Conservation (phyloP, 2,113 vertebrate genomes). For the Leucopsar rothschildi region DNA sequence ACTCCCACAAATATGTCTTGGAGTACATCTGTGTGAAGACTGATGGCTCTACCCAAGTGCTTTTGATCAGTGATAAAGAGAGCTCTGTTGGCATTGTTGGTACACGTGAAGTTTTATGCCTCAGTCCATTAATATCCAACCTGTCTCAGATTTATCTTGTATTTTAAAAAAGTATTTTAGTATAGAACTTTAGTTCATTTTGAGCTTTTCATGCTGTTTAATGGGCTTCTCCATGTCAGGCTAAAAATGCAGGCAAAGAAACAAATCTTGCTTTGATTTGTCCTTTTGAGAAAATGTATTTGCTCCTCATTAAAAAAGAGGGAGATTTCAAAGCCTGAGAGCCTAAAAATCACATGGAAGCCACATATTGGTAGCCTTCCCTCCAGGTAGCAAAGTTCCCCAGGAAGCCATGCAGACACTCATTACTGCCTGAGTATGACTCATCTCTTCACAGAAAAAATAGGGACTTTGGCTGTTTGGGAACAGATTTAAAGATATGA, state of each 20-base stretch:
- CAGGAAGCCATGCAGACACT: neutral
- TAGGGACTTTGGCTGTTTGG: neutral
- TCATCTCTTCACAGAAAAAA: neutral
- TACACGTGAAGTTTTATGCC: neutral
- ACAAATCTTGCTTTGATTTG: neutral
- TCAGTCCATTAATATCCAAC: neutral
- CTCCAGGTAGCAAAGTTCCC: neutral
- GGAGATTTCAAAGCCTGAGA: neutral
- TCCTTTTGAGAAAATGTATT: neutral
- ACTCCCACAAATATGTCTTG: neutral
- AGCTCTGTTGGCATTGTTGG: neutral
- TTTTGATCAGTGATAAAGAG: neutral
- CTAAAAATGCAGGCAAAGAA: neutral
- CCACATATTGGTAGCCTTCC: neutral
- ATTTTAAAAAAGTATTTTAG: neutral
- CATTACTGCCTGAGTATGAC: neutral
- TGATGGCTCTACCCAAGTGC: neutral
- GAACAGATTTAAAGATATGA: neutral
- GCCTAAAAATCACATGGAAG: neutral
- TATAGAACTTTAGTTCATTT: neutral
- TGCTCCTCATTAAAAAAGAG: neutral
- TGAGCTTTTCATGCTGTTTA: neutral
- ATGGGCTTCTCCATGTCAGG: neutral
- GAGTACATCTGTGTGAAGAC: neutral
- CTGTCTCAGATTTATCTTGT: neutral